Evolutionary conservation across 2,888 invertebrate genomes (phyloP).

Genomic region (Parnassius apollo): DNA sequence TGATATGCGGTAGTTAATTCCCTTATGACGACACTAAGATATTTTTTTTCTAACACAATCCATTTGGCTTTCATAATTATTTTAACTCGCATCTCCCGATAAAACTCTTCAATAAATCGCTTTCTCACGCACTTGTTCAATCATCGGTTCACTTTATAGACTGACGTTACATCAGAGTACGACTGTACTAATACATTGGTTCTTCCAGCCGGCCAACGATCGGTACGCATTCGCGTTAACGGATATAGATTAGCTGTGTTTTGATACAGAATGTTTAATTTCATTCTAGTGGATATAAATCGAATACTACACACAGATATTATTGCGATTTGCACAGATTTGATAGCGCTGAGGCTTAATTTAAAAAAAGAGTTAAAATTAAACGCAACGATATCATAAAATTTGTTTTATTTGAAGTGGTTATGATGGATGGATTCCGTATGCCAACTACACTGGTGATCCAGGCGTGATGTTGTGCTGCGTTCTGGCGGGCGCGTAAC

Average conservation of each 20-base stretch:
- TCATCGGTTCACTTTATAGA: not conserved
- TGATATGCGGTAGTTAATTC: too few relatives aligned
- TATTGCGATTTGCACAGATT: too few relatives aligned
- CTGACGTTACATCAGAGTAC: conserved; percentile 1
- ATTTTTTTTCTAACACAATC: not conserved
- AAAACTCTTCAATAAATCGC: not conserved
- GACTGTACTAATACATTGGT: not conserved
- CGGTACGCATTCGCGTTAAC: not conserved
- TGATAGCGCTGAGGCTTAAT: too few relatives aligned
- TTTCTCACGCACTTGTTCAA: not conserved
- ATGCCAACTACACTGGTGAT: too few relatives aligned
- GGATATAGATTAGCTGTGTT: not conserved
- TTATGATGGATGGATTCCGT: too few relatives aligned
- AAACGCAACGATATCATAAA: too few relatives aligned
- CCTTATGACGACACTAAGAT: too few relatives aligned
- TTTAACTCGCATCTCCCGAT: not conserved
- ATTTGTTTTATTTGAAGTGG: too few relatives aligned
- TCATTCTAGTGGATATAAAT: not conserved
- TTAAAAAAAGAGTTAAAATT: too few relatives aligned
- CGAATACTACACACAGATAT: too few relatives aligned
- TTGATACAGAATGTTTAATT: not conserved
- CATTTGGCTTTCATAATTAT: not conserved
- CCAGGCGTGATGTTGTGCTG: too few relatives aligned
- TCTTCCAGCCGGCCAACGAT: not conserved
- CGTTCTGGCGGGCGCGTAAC: too few relatives aligned